These are phyloP conservation scores for Agonum fuliginosum DNA, from an alignment of 2,888 invertebrate genomes.

Conservation along the genomic window DNA sequence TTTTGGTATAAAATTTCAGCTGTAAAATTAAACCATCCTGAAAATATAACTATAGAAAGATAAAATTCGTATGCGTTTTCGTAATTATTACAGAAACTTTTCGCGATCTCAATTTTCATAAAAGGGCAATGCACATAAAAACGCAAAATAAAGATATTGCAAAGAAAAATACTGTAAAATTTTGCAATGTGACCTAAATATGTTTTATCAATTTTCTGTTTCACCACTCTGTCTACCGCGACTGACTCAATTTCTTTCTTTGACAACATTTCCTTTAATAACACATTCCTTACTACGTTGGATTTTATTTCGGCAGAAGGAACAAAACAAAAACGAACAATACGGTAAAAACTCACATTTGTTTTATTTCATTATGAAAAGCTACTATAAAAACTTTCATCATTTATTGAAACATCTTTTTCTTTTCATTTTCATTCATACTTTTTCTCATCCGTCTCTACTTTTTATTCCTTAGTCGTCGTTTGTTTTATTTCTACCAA, in stretches of 20 bases:
- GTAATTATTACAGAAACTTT: constrained; percentile 5
- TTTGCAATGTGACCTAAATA: constrained; percentile 29
- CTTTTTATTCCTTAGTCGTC: constrained; percentile 25
- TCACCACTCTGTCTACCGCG: constrained; percentile 20
- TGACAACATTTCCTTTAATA: constrained; percentile 41
- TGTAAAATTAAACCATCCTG: no score
- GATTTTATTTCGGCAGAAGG: constrained; percentile 15
- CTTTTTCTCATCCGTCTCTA: constrained; percentile 30
- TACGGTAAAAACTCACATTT: constrained; percentile 35
- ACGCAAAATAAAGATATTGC: neutral
- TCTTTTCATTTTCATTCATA: constrained; percentile 39
- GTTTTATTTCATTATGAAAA: constrained; percentile 42
- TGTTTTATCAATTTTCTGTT: constrained; percentile 33
- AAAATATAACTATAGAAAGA: no score
- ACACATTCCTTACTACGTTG: constrained; percentile 17
- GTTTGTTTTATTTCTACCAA: constrained; percentile 13
- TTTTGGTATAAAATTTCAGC: no score
- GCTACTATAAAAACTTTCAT: constrained; percentile 39
- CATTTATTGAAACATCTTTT: constrained; percentile 38
- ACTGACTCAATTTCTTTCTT: constrained; percentile 38
- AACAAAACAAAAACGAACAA: constrained; percentile 38
- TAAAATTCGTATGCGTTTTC: no score
- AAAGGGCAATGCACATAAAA: neutral
- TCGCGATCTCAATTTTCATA: constrained; percentile 7
- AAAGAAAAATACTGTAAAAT: neutral